Evolutionary conservation across 2,113 vertebrate species (phyloP).

Genomic region (Phalacrocorax pelagicus): DNA sequence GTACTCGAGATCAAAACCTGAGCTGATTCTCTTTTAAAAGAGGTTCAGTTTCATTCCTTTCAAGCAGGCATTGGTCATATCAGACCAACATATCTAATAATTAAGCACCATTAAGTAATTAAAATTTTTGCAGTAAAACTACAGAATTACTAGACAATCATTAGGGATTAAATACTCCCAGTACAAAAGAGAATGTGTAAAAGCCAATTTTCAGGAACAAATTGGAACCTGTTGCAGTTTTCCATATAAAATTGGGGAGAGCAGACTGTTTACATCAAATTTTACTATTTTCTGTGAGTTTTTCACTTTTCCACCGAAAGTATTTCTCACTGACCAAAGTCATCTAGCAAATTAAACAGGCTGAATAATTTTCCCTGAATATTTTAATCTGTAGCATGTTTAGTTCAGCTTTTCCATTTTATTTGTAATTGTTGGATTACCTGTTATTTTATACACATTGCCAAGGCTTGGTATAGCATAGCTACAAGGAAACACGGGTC

Average conservation of each 20-base stretch:
- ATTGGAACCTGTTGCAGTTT: neutral
- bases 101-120: neutral
- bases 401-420: neutral
- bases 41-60: neutral
- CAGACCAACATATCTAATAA: neutral
- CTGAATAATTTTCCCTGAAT: neutral
- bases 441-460: rapidly evolving
- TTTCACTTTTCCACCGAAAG: neutral
- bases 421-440: neutral
- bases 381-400: neutral
- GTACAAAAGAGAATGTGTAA: neutral
- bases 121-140: neutral
- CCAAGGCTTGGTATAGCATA: neutral
- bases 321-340: neutral
- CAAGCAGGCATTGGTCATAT: neutral
- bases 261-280: neutral
- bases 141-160: neutral
- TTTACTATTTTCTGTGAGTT: neutral
- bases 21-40: neutral
- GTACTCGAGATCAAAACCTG: neutral
- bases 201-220: neutral
- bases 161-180: neutral
- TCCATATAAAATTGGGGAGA: neutral
- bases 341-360: neutral
- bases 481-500: neutral